These are phyloP conservation scores for Meloidogyne hapla DNA, from an alignment of 1,140 invertebrate species.

Conservation along the genomic window DNA sequence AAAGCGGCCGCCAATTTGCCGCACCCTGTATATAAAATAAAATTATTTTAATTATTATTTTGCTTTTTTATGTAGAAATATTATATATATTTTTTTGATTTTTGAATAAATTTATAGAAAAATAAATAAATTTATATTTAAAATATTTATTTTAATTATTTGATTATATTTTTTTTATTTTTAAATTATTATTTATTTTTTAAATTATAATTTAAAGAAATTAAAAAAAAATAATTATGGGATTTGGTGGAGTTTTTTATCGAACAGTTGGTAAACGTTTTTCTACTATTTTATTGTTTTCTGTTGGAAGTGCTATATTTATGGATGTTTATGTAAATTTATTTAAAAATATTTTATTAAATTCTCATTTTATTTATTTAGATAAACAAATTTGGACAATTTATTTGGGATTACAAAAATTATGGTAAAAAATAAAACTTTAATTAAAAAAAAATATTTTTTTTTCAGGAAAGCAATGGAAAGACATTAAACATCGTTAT, in stretches of 20 bases:
- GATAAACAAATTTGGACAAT: constrained; percentile 13
- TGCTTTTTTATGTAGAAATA: neutral
- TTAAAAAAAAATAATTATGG: neutral
- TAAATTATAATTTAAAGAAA: no score
- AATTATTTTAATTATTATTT: no score
- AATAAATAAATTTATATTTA: no score
- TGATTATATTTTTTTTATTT: neutral
- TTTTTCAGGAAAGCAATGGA: constrained; percentile 19
- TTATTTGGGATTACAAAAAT: constrained; percentile 20
- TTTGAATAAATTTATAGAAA: no score
- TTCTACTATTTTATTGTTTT: constrained; percentile 8
- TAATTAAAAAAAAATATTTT: no score
- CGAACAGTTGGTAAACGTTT: constrained; percentile 16
- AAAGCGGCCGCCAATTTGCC: no score
- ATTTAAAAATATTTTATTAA: neutral
- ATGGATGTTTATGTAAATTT: constrained; percentile 22
- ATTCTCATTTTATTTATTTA: neutral
- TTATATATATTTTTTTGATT: neutral
- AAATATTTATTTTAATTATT: no score
- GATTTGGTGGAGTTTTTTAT: neutral
- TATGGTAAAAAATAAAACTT: neutral
- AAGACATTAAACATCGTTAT: constrained; percentile 24
- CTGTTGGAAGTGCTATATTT: constrained; percentile 12
- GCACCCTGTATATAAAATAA: no score
- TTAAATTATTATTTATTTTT: neutral